phyloP scores from a whole-genome alignment of 1,140 invertebrate genomes.

The Drosophila lini region DNA sequence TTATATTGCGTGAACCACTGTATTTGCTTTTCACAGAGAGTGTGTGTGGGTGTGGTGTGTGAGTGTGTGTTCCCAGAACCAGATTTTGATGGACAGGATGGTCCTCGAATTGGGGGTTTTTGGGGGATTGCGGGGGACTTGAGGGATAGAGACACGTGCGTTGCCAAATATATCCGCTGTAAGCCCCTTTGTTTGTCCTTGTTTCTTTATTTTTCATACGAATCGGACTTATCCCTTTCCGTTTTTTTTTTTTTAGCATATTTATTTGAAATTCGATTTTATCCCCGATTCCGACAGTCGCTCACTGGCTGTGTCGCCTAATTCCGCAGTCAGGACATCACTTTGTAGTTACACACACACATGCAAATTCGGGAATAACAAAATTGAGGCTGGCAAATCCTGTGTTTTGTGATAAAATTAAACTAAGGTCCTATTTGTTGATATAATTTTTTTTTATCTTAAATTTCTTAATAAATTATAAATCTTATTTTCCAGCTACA shows the following conservation, averaged over 20 bases:
- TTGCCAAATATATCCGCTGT: slow-evolving; percentile 72
- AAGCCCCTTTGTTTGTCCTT: slow-evolving; percentile 58
- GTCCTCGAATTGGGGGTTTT: background rate
- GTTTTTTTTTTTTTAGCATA: slow-evolving; percentile 51
- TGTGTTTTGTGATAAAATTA: background rate
- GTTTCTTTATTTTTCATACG: slow-evolving; percentile 68
- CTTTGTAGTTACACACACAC: slow-evolving; percentile 6
- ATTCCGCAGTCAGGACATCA: slow-evolving; percentile 33
- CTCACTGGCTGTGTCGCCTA: slow-evolving; percentile 15
- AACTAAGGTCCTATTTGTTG: too few species aligned
- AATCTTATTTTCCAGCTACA: background rate
- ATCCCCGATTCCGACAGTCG: slow-evolving; percentile 8
- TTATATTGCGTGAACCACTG: slow-evolving; percentile 71
- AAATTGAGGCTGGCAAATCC: slow-evolving; percentile 16
- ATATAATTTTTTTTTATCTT: background rate
- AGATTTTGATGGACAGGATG: slow-evolving; percentile 22
- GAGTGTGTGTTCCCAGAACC: slow-evolving; percentile 5
- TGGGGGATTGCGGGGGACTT: background rate
- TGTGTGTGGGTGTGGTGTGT: slow-evolving; percentile 5
- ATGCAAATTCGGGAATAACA: slow-evolving; percentile 25
- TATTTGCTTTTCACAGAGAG: slow-evolving; percentile 62
- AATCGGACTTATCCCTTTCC: slow-evolving; percentile 62
- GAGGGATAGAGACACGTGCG: slow-evolving; percentile 28
- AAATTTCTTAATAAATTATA: background rate
- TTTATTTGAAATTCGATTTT: slow-evolving; percentile 74